Evolutionary conservation across 2,888 invertebrate species (phyloP), one percentile per base, ranked within the genome.

Genomic region (Troides aeacus): DNA sequence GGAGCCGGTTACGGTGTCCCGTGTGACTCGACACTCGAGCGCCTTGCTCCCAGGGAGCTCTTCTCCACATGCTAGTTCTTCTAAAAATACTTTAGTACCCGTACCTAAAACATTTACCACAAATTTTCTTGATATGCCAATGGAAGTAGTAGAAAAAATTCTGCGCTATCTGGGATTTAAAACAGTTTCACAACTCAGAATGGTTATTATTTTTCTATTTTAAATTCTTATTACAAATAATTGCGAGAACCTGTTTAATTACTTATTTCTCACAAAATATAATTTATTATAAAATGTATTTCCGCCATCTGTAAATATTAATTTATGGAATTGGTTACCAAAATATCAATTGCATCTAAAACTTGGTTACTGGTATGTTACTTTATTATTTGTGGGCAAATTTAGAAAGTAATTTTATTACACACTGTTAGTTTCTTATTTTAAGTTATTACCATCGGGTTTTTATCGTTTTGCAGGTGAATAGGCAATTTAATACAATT

Each of bases 121-220:
- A 7, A 86, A 80, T 73, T 85, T 97, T 72, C 88, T 96, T 74
- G 95, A 97, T 87, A 88, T 97, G 80, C 97, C 97, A 30, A 93
- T 94, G 76, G 97, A 97, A 92, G 92, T 97, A 75, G 88, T 97
- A 72, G 96, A 96, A 82, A 97, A 96, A 86, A 96, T 97, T 76
- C 94, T 97, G 77, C 93, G 95, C 74, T 95, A 95, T 81, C 85
- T 96, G 79, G 95, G 95, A 76, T 97, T 94, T 87, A 97, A 96
- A 85, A 95, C 94, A 82, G 94, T 97, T 76, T 96, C 96, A 71
- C 96, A 96, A 81, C 87, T 96, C 76, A 94, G 97, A 92, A 93
- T 95, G 93, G 97, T 97, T 93, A 95, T 94, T 87, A 84, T 78
- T 57, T 30, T 64, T 42, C 64, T 74, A 56, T 56, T 64, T 66